Percentiles rank a stretch among this genome's conserved stretches.
phyloP scores from a whole-genome alignment of 2,797 vertebrate genomes.

The Pipistrellus nathusii region DNA sequence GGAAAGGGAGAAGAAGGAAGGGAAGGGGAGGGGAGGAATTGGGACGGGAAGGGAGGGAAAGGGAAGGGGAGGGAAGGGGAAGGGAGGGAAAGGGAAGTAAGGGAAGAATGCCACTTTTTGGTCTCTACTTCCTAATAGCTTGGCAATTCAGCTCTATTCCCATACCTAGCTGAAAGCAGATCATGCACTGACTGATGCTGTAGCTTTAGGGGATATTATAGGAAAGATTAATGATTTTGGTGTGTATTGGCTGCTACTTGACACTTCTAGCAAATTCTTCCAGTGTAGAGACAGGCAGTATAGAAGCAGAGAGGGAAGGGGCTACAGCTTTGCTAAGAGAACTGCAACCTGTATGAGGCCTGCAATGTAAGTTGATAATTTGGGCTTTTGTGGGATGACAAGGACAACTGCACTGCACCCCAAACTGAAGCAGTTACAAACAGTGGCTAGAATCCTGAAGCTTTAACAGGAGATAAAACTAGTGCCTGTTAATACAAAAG shows the following conservation, averaged over 20 bases:
- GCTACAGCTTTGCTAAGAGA: not conserved
- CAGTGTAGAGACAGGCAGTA: not conserved
- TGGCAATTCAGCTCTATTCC: not conserved
- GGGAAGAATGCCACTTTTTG: not conserved
- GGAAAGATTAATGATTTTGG: not conserved
- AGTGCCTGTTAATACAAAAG: not conserved
- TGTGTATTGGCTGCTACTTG: not conserved
- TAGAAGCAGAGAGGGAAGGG: not conserved
- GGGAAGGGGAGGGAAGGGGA: no score
- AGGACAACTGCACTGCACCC: not conserved
- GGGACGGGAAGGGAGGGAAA: no score
- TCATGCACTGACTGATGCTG: not conserved
- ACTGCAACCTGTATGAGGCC: not conserved
- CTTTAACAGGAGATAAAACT: not conserved
- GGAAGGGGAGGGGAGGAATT: no score
- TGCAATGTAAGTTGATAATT: not conserved
- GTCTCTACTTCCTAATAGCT: not conserved
- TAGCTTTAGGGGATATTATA: not conserved
- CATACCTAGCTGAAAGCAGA: slow-evolving; percentile 18
- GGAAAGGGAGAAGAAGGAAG: no score
- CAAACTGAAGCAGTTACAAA: not conserved
- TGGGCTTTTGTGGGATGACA: not conserved
- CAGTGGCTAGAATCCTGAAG: slow-evolving; percentile 28
- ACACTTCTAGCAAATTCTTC: slow-evolving; percentile 38
- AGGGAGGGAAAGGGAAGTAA: no score